Base-by-base conservation (phyloP, 2,797 vertebrate species). In the Bovichtus variegatus region DNA sequence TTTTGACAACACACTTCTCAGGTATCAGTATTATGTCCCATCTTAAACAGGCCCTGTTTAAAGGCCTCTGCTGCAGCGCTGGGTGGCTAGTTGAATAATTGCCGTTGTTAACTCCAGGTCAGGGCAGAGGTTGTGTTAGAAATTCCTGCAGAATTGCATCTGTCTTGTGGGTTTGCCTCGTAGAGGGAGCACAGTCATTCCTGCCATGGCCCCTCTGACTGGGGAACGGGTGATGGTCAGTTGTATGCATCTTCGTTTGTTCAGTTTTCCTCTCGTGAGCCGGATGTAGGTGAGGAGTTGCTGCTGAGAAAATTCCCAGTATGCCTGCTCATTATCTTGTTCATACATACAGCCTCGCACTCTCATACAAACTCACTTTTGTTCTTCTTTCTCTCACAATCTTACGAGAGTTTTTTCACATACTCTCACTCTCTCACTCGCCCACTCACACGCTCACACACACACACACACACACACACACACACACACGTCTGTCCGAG, bases 81-180 rank as follows among this genome's bases (percentile, higher is more conserved):
- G n/a, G 68, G 68, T 49, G 49, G 6, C n/a, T 16, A 4, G 61
- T 63, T 84, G 74, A 89, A 58, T 85, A 68, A 87, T 64, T 82
- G 58, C 54, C 5, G 10, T 62, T 72, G 53, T 90, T 81, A 84
- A 89, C 87, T 66, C 21, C 53, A 16, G 88, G 44, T 71, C 74
- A 44, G 81, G 78, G 86, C 76, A 91, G 67, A 86, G 85, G 70
- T 90, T 27, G 16, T 80, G 74, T 85, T 61, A 68, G 71, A 79
- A 80, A 83, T 74, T 76, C 77, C 43, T 61, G 36, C 46, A 78
- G 70, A 79, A 67, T 75, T 86, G n/a, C 85, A 58, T 61, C 57
- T 51, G 47, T 60, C 19, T 58, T 23, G 18, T 65, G 41, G 10
- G 19, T 49, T 60, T 64, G 57, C 9, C 27, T 80, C 3, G 13